Conservation (phyloP, 2,888 invertebrate species). For the Serripes groenlandicus region DNA sequence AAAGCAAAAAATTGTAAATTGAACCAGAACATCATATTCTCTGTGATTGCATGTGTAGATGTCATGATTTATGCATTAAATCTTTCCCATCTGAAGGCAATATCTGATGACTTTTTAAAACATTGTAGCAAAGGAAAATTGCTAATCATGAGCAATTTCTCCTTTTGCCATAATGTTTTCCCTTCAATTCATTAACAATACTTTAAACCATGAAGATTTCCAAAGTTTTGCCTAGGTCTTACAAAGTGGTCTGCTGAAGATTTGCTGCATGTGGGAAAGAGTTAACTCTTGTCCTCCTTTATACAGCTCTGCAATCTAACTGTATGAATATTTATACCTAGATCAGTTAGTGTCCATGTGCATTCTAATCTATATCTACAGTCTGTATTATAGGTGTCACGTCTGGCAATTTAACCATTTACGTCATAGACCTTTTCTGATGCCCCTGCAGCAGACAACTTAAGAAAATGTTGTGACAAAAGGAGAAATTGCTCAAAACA, state of each 20-base stretch:
- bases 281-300: too few relatives aligned
- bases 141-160: background rate
- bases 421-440: background rate
- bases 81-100: background rate
- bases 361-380: too few relatives aligned
- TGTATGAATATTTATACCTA: too few relatives aligned
- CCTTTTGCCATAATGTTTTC: background rate
- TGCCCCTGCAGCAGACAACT: background rate
- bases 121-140: background rate
- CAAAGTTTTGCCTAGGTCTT: too few relatives aligned
- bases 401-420: background rate
- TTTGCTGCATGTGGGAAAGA: too few relatives aligned
- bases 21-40: background rate
- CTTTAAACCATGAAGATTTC: too few relatives aligned
- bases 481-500: background rate
- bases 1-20: conserved; percentile 12
- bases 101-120: background rate
- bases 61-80: background rate
- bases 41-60: background rate
- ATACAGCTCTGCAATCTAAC: too few relatives aligned
- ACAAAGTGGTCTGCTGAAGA: too few relatives aligned
- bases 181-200: too few relatives aligned
- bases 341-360: too few relatives aligned
- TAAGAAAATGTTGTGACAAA: background rate
- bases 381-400: background rate